Conservation (phyloP, 1,140 invertebrate species). For the Nymphalis io region DNA sequence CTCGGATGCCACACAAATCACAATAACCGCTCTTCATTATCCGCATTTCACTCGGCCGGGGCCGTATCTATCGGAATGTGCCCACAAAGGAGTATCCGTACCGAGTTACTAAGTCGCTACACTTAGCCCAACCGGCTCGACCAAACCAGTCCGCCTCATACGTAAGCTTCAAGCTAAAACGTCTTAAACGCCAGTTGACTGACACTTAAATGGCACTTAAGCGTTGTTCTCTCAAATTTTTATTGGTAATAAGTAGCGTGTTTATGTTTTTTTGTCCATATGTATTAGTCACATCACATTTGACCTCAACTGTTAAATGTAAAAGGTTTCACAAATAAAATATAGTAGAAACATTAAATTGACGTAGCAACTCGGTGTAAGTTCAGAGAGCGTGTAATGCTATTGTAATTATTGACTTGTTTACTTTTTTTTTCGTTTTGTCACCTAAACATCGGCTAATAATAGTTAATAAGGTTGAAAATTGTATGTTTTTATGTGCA, state of each 20-base stretch:
- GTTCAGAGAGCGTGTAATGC: not conserved
- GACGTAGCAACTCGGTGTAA: conserved; percentile 22
- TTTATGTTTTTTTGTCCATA: conserved; percentile 45
- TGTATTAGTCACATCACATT: conserved; percentile 33
- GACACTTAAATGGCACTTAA: conserved; percentile 77
- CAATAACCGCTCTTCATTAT: conserved; percentile 76
- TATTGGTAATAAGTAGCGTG: conserved; percentile 74
- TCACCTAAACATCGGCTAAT: conserved; percentile 4
- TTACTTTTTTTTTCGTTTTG: not conserved
- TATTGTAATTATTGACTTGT: not conserved
- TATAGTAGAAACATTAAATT: conserved; percentile 19
- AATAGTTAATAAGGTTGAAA: conserved; percentile 44
- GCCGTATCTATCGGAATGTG: conserved; percentile 75
- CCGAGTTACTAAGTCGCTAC: conserved; percentile 63
- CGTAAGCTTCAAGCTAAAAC: conserved; percentile 45
- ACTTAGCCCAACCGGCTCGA: conserved; percentile 72
- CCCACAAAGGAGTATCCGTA: conserved; percentile 71
- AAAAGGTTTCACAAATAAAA: conserved; percentile 37
- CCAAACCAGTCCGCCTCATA: conserved; percentile 66
- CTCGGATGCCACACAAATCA: conserved; percentile 68
- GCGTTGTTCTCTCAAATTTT: conserved; percentile 72
- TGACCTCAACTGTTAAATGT: conserved; percentile 41
- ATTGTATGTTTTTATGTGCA: conserved; percentile 41
- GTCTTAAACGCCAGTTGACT: conserved; percentile 70
- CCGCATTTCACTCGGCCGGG: conserved; percentile 64